Evolutionary conservation across 2,888 invertebrate species (phyloP).

Genomic region (Himalopsyche japonica): DNA sequence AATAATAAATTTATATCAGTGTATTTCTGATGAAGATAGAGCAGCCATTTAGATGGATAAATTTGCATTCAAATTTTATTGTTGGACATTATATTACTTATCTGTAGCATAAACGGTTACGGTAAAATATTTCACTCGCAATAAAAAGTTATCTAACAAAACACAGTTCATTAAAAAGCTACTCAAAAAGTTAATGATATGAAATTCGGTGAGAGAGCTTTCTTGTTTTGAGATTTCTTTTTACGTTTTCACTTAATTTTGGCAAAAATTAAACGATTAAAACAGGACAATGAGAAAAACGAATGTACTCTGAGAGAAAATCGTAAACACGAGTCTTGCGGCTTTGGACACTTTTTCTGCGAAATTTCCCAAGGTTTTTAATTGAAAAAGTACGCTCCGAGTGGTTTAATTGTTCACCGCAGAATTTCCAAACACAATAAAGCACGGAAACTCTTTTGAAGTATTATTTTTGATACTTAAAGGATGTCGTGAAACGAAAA

Average conservation of each 20-base stretch:
- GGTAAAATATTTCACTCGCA: not conserved
- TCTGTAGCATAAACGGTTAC: too few relatives aligned
- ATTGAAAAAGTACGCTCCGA: not conserved
- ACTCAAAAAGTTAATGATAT: not conserved
- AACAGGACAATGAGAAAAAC: not conserved
- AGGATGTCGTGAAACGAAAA: too few relatives aligned
- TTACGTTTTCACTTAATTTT: not conserved
- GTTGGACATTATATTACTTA: too few relatives aligned
- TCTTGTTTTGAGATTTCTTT: not conserved
- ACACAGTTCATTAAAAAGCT: not conserved
- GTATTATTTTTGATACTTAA: too few relatives aligned
- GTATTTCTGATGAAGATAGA: too few relatives aligned
- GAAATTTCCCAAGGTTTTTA: not conserved
- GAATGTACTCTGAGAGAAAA: not conserved
- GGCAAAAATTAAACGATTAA: not conserved
- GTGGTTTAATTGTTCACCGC: not conserved
- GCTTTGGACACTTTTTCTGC: not conserved
- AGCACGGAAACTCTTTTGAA: not conserved
- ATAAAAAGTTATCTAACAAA: not conserved
- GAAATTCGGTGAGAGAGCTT: not conserved
- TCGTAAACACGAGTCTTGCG: not conserved
- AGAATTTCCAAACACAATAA: not conserved
- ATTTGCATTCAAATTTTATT: too few relatives aligned
- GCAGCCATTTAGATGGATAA: too few relatives aligned
- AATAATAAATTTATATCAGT: too few relatives aligned